A percentile compares a stretch with the other conserved stretches of the same genome.
Conservation (phyloP, 2,797 vertebrate genomes). For the Peromyscus aztecus region DNA sequence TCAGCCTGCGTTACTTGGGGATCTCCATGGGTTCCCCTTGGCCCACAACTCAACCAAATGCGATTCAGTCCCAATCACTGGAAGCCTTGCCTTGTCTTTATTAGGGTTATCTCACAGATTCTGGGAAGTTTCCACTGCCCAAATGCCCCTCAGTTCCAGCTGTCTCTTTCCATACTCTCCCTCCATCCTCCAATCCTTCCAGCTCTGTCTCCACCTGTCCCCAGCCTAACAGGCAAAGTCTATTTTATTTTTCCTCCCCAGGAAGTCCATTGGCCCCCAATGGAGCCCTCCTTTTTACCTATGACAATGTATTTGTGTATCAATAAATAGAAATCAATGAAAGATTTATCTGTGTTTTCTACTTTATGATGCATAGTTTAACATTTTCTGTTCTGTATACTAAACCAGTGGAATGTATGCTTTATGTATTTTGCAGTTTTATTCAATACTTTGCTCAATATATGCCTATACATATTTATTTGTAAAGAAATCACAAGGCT, state of each 20-base stretch:
- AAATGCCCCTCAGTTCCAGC: not conserved
- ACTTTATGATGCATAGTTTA: not conserved
- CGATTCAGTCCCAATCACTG: not conserved
- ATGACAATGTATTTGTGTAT: not conserved
- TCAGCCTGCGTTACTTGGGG: not conserved
- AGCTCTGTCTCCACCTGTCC: not conserved
- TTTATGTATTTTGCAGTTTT: not conserved
- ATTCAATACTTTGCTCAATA: not conserved
- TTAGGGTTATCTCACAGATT: not conserved
- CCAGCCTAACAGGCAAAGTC: not conserved
- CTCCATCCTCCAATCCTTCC: not conserved
- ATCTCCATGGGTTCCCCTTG: not conserved
- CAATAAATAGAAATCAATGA: not conserved
- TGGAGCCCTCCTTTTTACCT: not conserved
- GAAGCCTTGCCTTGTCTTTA: not conserved
- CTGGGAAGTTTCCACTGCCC: not conserved
- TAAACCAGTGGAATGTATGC: not conserved
- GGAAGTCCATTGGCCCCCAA: not conserved
- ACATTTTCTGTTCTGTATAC: not conserved
- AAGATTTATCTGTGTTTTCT: not conserved
- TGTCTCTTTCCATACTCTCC: not conserved
- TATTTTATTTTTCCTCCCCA: not conserved
- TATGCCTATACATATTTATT: not conserved
- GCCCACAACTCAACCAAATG: not conserved
- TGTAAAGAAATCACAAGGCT: not conserved